phyloP scores from a whole-genome alignment of 2,888 invertebrate species.

The Aphidius colemani region DNA sequence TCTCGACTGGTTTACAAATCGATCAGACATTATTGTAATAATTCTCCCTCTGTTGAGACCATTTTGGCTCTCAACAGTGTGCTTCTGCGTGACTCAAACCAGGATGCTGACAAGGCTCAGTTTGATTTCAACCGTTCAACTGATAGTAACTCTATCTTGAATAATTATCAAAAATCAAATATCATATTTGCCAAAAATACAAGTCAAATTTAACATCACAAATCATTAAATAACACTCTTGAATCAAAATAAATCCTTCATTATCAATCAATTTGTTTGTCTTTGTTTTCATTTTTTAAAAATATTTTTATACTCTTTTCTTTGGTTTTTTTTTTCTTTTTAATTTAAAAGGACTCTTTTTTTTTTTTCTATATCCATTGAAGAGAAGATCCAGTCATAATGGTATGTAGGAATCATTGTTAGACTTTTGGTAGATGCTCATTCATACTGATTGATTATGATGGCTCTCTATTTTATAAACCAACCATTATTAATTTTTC shows the following conservation, averaged over 20 bases:
- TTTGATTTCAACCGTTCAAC: constrained; percentile 47
- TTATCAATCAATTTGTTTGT: not conserved
- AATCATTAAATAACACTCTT: not conserved
- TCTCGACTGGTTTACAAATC: constrained; percentile 27
- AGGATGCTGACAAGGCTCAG: constrained; percentile 57
- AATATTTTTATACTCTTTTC: too few relatives aligned
- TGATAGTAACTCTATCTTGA: constrained; percentile 12
- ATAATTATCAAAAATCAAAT: not conserved
- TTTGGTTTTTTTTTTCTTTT: too few relatives aligned
- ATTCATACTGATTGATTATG: constrained; percentile 53
- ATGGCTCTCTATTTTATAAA: constrained; percentile 55
- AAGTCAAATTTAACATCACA: not conserved
- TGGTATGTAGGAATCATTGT: constrained; percentile 51
- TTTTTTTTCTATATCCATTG: not conserved
- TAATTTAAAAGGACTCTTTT: too few relatives aligned
- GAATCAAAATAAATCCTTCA: not conserved
- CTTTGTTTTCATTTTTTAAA: not conserved
- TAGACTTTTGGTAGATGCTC: constrained; percentile 40
- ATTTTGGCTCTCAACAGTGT: constrained; percentile 36
- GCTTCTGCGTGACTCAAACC: constrained; percentile 47
- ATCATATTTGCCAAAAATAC: not conserved
- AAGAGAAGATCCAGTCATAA: constrained; percentile 29
- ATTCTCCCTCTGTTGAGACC: constrained; percentile 40
- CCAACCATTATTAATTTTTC: too few relatives aligned
- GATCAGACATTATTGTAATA: constrained; percentile 42